phyloP scores from a whole-genome alignment of 2,797 vertebrate genomes.

The Loriculus beryllinus region DNA sequence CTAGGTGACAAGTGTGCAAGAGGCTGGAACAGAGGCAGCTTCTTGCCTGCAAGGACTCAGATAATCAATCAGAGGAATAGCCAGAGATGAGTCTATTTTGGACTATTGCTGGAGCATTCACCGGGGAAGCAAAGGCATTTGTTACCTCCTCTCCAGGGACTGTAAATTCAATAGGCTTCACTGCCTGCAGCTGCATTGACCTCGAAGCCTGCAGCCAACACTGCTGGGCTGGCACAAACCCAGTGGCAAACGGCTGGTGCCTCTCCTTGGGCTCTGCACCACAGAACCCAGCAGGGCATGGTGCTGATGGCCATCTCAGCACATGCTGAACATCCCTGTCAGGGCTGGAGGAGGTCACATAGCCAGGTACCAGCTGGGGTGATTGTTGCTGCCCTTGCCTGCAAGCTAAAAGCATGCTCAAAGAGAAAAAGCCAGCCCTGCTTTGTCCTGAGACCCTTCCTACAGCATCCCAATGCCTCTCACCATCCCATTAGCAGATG shows the following conservation, averaged over 20 bases:
- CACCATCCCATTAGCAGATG: rapidly evolving
- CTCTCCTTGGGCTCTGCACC: neutral
- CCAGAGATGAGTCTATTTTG: slow-evolving; percentile 26
- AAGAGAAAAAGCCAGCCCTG: neutral
- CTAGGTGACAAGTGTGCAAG: neutral
- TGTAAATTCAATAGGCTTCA: neutral
- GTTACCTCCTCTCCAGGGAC: slow-evolving; percentile 13
- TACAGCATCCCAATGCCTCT: neutral
- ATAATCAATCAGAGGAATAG: neutral
- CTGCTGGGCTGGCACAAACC: neutral
- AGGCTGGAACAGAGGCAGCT: neutral
- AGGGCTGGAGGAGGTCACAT: neutral
- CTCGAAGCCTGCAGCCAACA: neutral
- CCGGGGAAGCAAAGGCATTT: neutral
- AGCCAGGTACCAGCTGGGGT: neutral
- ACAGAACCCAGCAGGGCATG: rapidly evolving
- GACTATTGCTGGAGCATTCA: neutral
- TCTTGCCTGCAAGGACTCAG: neutral
- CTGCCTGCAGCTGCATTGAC: neutral
- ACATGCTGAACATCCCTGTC: neutral
- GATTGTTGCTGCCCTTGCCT: neutral
- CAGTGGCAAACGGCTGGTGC: neutral
- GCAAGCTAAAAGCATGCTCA: neutral
- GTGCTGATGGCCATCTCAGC: neutral
- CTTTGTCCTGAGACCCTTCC: neutral